Evolutionary conservation across 1,140 invertebrate genomes (phyloP), one percentile per base, ranked within the genome.

Genomic region (Anastrepha ludens): DNA sequence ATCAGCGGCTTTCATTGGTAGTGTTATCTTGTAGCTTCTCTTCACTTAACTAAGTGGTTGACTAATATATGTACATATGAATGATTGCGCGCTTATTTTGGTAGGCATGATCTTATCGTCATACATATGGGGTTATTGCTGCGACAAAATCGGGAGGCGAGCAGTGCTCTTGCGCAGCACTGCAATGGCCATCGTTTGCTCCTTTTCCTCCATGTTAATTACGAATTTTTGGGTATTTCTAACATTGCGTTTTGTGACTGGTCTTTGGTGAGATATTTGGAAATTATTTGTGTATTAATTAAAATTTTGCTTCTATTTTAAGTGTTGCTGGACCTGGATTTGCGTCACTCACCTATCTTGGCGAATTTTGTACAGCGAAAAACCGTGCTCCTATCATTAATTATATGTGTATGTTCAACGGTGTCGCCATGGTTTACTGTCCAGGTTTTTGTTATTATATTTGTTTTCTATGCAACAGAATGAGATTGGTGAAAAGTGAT

Each of bases 91-190:
- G 9, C 39, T 11, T 70, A 41, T 15, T 70, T 11, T 11, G 8
- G 6, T 85, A 92, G 91, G 91, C 41, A 87, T 92, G 8, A 90
- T 92, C 60, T 47, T 92, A 11, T 92, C 91, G 3, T 91, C 94
- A 3, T 94, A 94, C 87, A 93, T 94, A 11, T 94, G 94, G 94
- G 94, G 94, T 58, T 94, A 94, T 88, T 88, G 94, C 44, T 94
- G 94, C 17, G 94, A 94, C 87, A 94, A 93, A 7, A 89, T 93
- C 9, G 94, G 94, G 1, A 91, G 94, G 2, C 92, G 92, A 59
- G 90, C 92, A 74, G 94, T 94, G 86, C 89, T 94, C n/a, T 91
- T 94, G 87, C 93, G 90, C 87, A 93, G 93, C 0, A 94, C 89
- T 4, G 90, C 92, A 74, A 59, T 88, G 11, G 89, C 89, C 70